These are phyloP conservation scores for Hexactinellida sp. DNA, from an alignment of 37 sponge, comb jelly and placozoan genomes.

Conservation along the genomic window DNA sequence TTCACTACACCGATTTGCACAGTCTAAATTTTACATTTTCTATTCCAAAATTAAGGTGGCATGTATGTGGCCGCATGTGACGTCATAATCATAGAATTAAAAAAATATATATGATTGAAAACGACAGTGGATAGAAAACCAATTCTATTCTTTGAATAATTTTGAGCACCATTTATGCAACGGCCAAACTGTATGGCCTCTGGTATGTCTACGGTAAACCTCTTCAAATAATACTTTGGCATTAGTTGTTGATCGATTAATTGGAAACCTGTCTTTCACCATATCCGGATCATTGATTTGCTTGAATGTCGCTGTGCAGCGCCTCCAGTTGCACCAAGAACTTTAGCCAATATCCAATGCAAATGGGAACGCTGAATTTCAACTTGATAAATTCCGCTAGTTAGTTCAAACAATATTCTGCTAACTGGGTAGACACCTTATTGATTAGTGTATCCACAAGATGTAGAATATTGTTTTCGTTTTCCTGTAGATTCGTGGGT, in stretches of 20 bases:
- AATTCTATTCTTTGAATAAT: no score
- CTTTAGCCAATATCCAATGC: neutral
- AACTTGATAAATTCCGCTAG: no score
- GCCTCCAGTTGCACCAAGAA: neutral
- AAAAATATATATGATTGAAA: no score
- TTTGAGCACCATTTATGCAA: no score
- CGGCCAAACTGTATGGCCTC: no score
- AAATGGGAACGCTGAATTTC: neutral
- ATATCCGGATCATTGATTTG: neutral
- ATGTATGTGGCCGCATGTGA: no score
- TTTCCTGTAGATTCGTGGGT: neutral
- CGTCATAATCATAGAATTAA: no score
- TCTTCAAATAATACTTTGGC: neutral
- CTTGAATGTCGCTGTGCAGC: neutral
- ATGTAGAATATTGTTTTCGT: neutral
- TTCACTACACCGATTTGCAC: no score
- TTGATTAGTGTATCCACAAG: neutral
- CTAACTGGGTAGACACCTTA: neutral
- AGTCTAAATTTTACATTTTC: no score
- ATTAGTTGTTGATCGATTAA: neutral
- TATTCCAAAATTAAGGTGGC: no score
- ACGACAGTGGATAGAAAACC: no score
- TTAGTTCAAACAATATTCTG: neutral
- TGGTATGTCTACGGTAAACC: no score
- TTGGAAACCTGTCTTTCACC: neutral